A percentile compares a stretch with the other conserved stretches of the same genome.
Evolutionary conservation across 2,113 vertebrate species (phyloP).

Genomic region (Carettochelys insculpta): DNA sequence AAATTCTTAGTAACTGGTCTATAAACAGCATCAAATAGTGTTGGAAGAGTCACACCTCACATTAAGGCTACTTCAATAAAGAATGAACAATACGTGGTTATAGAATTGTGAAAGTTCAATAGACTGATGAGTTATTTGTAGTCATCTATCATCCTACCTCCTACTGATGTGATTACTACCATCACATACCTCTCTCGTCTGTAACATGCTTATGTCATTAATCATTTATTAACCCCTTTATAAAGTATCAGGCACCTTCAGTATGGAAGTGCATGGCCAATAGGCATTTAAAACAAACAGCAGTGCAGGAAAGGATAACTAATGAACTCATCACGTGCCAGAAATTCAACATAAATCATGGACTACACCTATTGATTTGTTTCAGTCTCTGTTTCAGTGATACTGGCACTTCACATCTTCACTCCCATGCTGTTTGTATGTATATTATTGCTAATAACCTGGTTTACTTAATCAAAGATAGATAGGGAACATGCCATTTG

Average conservation of each 20-base stretch:
- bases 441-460: neutral
- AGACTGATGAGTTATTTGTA: neutral
- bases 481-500: neutral
- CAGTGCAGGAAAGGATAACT: neutral
- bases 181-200: neutral
- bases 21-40: neutral
- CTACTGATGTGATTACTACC: neutral
- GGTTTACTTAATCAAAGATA: neutral
- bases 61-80: neutral
- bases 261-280: neutral
- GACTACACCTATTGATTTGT: neutral
- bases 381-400: neutral
- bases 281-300: neutral
- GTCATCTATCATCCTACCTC: neutral
- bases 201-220: neutral
- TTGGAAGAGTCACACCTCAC: neutral
- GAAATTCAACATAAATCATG: fast-evolving
- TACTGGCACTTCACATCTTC: neutral
- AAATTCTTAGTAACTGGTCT: neutral
- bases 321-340: fast-evolving
- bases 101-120: neutral
- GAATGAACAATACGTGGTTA: neutral
- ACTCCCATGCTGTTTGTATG: fast-evolving
- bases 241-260: neutral
- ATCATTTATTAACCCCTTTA: neutral